Evolutionary conservation across 2,888 invertebrate species (phyloP), one percentile per base, ranked within the genome.

Genomic region (Lepidochitona cinerea): DNA sequence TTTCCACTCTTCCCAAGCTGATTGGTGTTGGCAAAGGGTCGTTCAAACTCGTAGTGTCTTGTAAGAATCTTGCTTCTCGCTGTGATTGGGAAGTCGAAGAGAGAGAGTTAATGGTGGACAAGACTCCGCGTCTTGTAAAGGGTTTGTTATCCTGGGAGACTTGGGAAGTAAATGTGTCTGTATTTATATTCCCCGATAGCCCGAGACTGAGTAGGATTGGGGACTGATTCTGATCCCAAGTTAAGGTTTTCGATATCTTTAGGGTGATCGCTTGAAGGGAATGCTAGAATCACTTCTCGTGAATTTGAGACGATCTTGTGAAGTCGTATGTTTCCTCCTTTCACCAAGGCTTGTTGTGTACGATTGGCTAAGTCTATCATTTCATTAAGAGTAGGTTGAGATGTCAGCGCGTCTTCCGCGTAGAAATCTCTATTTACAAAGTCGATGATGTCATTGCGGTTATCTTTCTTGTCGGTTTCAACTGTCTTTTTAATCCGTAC

Each of bases 21-120:
- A 12, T 23, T 33, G 37, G 18, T 35, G 2, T 37, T n/a, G 83
- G 76, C 33, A 81, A 67, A 9, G 74, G n/a, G n/a, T n/a, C n/a
- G n/a, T n/a, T n/a, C n/a, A n/a, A n/a, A n/a, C n/a, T n/a, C n/a
- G n/a, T n/a, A n/a, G 12, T 68, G 74, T 18, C 59, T 36, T n/a
- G 72, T n/a, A 35, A 83, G 68, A 12, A 79, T 23, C 49, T 81
- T 83, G 14, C 79, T 79, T 23, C 33, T 23, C 3, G 33, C 32
- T 14, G 41, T 23, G 0, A 80, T 69, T 23, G 81, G 78, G 4
- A 79, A 70, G 12, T 74, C 69, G 64, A 81, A 79, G 37, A 80
- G 0, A 81, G 32, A 37, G 77, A 75, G 65, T 79, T 80, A 7
- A 81, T 64, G 0, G 69, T 68, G 3, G 78, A 81, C 5, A 80